Evolutionary conservation across 2,797 vertebrate genomes (phyloP).

Genomic region (Rhinogobio ventralis): DNA sequence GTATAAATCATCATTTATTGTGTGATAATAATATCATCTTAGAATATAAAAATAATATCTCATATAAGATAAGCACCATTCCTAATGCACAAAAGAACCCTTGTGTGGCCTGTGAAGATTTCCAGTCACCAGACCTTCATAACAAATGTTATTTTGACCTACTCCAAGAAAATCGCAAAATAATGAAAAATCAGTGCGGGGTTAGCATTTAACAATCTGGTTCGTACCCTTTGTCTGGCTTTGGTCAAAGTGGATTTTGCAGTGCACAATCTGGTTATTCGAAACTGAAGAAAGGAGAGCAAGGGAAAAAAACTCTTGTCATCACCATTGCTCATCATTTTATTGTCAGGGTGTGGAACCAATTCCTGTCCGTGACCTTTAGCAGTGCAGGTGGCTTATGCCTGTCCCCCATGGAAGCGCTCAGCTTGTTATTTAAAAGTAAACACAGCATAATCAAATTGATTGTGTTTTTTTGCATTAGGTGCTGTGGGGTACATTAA

Average conservation of each 20-base stretch:
- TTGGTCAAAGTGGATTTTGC: slow-evolving; percentile 36
- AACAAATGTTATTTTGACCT: slow-evolving; percentile 20
- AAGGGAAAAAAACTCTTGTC: slow-evolving; percentile 35
- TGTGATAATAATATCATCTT: no score
- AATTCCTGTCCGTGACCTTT: slow-evolving; percentile 54
- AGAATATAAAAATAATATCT: no score
- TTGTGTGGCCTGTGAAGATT: neutral
- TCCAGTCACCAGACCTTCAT: neutral
- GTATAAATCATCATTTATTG: no score
- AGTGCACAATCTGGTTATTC: neutral
- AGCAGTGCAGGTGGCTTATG: slow-evolving; percentile 9
- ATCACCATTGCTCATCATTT: slow-evolving; percentile 44
- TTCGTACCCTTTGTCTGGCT: slow-evolving; percentile 36
- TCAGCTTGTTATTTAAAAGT: slow-evolving; percentile 56
- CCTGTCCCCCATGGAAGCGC: slow-evolving; percentile 21
- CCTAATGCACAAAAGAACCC: neutral
- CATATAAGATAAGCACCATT: neutral
- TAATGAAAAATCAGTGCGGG: neutral
- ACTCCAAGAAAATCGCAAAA: slow-evolving; percentile 14
- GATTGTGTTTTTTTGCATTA: slow-evolving; percentile 60
- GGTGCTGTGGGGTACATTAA: slow-evolving; percentile 60
- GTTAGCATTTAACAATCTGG: slow-evolving; percentile 20
- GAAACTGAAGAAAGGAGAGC: neutral
- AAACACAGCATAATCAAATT: slow-evolving; percentile 56
- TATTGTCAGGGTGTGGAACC: slow-evolving; percentile 44